Base-by-base conservation (phyloP, 53 echinoderm and acorn worm genomes). In the Mesocentrotus franciscanus region DNA sequence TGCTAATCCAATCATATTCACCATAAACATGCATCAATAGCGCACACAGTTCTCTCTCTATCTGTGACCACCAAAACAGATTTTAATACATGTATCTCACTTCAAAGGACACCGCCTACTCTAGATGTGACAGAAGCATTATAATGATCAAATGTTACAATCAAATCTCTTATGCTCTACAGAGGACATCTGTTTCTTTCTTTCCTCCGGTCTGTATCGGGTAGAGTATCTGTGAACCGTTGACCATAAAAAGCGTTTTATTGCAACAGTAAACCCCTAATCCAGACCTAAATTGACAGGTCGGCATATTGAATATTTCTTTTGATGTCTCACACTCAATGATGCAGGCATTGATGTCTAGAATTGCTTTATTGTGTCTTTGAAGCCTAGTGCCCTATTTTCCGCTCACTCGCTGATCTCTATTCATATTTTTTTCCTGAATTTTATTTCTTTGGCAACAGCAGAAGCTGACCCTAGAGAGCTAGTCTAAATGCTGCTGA, bases 291-390 rank as follows among this genome's bases (percentile, higher is more conserved):
- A 85, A 85, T 85, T 85, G 85, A 85, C 85, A 49, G 56, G 85
- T 85, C 85, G 85, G 85, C 56, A 56, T 85, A 85, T 85, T 49
- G 55, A 85, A 85, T 85, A 85, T 85, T 85, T 24, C 85, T 85
- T 75, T 85, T 85, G 78, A 85, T 85, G 85, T 85, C 85, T 85
- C 1, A 55, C 49, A 56, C 56, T 85, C 24, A 20, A 85, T 55
- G 26, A 85, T 49, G 85, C 17, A 56, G 22, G 56, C 30, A 55
- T 85, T 55, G 49, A 85, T 22, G 24, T 10, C n/a, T 26, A 71
- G 71, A 71, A 71, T 4, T 33, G 78, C 78, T 78, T 78, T 78
- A 34, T 78, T 76, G 32, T 78, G 78, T 78, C n/a, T 78, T 34
- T 24, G 24, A 85, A 85, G 85, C 24, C 56, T 10, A 30, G 56